Percentiles rank a stretch among this genome's conserved stretches.
These are phyloP conservation scores for Calameuta filiformis DNA, from an alignment of 2,888 invertebrate species.

Conservation along the genomic window DNA sequence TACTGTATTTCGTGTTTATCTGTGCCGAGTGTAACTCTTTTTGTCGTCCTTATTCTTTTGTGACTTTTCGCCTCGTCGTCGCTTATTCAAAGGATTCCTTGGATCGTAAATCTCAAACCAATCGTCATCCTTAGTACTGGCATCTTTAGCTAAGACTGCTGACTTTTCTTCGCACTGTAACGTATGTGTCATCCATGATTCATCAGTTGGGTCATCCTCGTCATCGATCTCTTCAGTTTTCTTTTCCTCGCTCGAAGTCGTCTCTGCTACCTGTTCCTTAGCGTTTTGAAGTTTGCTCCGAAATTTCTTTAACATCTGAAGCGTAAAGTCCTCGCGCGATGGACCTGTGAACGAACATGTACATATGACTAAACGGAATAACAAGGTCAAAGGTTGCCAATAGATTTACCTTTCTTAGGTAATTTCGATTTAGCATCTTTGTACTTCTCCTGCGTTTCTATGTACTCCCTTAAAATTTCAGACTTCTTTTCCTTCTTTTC, in stretches of 20 bases:
- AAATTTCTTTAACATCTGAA: conserved; percentile 85
- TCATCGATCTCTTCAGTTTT: conserved; percentile 28
- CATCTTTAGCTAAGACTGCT: conserved; percentile 87
- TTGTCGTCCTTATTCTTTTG: not conserved
- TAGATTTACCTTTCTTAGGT: conserved; percentile 75
- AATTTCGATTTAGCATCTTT: conserved; percentile 74
- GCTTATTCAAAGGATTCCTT: conserved; percentile 91
- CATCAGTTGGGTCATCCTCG: conserved; percentile 45
- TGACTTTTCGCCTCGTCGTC: conserved; percentile 75
- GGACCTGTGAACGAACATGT: conserved; percentile 19
- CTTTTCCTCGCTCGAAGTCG: conserved; percentile 52
- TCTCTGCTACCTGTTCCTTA: conserved; percentile 70
- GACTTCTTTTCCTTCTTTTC: conserved; percentile 63
- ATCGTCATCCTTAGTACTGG: conserved; percentile 91
- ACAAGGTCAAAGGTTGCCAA: not conserved
- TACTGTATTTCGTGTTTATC: not conserved
- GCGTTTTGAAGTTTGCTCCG: conserved; percentile 79
- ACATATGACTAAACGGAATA: not conserved
- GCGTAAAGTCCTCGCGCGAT: conserved; percentile 79
- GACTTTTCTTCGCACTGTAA: conserved; percentile 76
- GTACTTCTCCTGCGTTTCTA: conserved; percentile 73
- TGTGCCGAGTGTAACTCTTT: not conserved
- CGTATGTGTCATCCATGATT: conserved; percentile 71
- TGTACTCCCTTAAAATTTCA: conserved; percentile 70
- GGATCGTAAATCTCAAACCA: conserved; percentile 98